Evolutionary conservation across 2,113 vertebrate species (phyloP), one percentile per base, ranked within the genome.

Genomic region (Pachypanchax playfairii): DNA sequence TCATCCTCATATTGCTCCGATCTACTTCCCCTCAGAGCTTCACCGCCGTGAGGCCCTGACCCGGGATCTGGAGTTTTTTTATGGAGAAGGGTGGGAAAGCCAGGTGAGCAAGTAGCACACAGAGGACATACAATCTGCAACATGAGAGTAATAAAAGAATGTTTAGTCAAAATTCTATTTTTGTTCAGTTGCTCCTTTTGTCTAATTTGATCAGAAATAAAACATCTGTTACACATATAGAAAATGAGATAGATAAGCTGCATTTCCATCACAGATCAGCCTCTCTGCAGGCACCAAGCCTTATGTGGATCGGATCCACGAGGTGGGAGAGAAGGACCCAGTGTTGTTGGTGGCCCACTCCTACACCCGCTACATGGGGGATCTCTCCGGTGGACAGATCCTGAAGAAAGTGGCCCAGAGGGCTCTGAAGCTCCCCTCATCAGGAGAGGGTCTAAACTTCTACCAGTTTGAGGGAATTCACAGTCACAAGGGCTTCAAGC

Each of bases 311-410:
- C 93, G 93, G 52, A 95, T 98, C 86, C 94, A 87, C 18, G 84
- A 93, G 0, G 81, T 96, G 43, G 95, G 95, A 21, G 87, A 82
- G 36, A 68, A 91, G 0, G 90, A 94, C 63, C 95, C 94, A 0
- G 91, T 90, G 74, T 85, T 97, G 63, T 87, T 97, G 54, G 95
- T 93, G 74, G 93, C 94, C 60, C 96, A 97, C 0, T 92, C 94
- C 52, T 97, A 96, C 35, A 96, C 94, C 3, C 94, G 95, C 73
- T 97, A 97, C 82, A 96, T 97, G 95, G 96, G 96, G 5, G 95
- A 97, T 87, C 94, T 97, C 14, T 97, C 96, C 0, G 96, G 96
- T 10, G 96, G 95, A 20, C 96, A 97, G 85, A 92, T 97, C 69
- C 88, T 97, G 47, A 96, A 93, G 89, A 96, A 96, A 84, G 94